Conservation (phyloP, 2,888 invertebrate species). For the Lithophane socia region DNA sequence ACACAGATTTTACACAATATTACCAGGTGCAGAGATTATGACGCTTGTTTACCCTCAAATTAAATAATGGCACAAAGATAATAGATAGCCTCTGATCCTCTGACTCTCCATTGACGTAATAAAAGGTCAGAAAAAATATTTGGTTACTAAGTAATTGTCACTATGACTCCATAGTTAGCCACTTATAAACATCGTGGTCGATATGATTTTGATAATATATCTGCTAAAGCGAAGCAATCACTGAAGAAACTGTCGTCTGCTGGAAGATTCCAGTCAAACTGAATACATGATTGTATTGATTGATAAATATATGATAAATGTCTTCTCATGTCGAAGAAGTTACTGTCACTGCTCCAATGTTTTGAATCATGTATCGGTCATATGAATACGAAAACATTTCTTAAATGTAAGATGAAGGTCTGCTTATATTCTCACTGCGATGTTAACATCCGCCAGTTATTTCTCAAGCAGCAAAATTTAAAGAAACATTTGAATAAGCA, state of each 20-base stretch:
- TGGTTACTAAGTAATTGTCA: slow-evolving; percentile 65
- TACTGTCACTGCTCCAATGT: slow-evolving; percentile 31
- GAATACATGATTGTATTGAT: slow-evolving; percentile 31
- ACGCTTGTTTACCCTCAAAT: slow-evolving; percentile 49
- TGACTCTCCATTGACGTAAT: slow-evolving; percentile 81
- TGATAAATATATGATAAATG: slow-evolving; percentile 15
- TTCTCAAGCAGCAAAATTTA: slow-evolving; percentile 44
- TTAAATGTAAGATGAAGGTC: slow-evolving; percentile 21
- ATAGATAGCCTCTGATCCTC: slow-evolving; percentile 77
- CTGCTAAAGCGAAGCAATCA: slow-evolving; percentile 42
- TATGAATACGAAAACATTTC: slow-evolving; percentile 30
- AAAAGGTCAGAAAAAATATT: slow-evolving; percentile 74
- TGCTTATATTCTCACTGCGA: slow-evolving; percentile 29
- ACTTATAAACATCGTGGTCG: slow-evolving; percentile 48
- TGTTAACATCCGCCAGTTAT: slow-evolving; percentile 36
- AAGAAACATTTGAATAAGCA: slow-evolving; percentile 35
- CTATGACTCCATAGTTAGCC: slow-evolving; percentile 64
- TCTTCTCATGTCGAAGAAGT: slow-evolving; percentile 23
- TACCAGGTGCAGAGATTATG: slow-evolving; percentile 38
- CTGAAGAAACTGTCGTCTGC: slow-evolving; percentile 44
- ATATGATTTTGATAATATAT: slow-evolving; percentile 53
- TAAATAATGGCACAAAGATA: slow-evolving; percentile 55
- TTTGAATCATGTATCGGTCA: slow-evolving; percentile 37
- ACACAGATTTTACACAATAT: slow-evolving; percentile 25
- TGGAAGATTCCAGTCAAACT: slow-evolving; percentile 52